Evolutionary conservation across 2,113 vertebrate species (phyloP), one percentile per base, ranked within the genome.

Genomic region (Aythya baeri): DNA sequence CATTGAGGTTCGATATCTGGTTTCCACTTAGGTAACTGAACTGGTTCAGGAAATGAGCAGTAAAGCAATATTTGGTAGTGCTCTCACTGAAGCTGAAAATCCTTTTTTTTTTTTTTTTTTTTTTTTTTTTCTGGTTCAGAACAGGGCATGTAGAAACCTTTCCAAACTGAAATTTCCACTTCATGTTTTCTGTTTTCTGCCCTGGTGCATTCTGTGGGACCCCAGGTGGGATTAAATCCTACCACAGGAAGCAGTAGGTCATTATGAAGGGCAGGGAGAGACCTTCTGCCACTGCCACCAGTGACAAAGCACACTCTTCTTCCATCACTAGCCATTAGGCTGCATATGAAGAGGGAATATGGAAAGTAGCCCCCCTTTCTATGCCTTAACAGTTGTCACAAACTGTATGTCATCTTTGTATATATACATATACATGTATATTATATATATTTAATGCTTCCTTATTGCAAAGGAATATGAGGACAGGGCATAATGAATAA

Each of bases 171-270:
- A 85, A 65, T 57, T 93, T 92, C 70, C 63, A 32, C 77, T 83
- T 84, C 44, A 27, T 41, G 13, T 68, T 92, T 91, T 91, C 49
- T 91, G 66, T 78, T 94, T 88, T 78, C 66, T 90, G 36, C 7
- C 2, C 31, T 82, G 25, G 34, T 82, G 49, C 86, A 88, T 93
- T 90, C 36, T 49, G 83, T 0, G 0, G 75, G 86, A 54, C 14
- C 11, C 17, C 92, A 26, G 0, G 80, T 96, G 66, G 93, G 86
- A 65, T 92, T 84, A 91, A 83, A 65, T 93, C 38, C 54, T 84
- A 14, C 81, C 54, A 13, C 29, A 68, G 49, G 72, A 83, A 31
- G 32, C 81, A 50, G 76, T 90, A 87, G 70, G 88, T 91, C 77
- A 31, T 94, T 83, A 20, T 17, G 54, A 65, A 36, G 61, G 54